These are phyloP conservation scores for Dyspetes luteomarginatus DNA, from an alignment of 2,888 invertebrate species.

Conservation along the genomic window DNA sequence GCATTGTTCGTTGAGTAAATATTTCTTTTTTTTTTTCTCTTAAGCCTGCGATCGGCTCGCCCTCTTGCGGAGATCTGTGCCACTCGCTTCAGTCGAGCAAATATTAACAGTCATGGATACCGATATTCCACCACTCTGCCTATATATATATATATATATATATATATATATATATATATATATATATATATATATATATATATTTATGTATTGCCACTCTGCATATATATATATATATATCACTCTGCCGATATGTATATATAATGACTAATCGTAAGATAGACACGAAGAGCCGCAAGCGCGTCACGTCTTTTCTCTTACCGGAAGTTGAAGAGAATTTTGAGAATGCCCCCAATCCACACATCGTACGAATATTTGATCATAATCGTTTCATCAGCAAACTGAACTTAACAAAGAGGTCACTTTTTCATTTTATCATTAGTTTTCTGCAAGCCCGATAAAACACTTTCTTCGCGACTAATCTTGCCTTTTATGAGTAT, in stretches of 20 bases:
- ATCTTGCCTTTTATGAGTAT: too few relatives aligned
- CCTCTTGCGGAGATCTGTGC: too few relatives aligned
- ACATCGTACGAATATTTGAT: neutral
- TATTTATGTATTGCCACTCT: neutral
- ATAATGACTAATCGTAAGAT: neutral
- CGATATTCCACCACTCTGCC: too few relatives aligned
- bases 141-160: conserved; percentile 73
- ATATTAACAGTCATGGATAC: conserved; percentile 71
- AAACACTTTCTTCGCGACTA: too few relatives aligned
- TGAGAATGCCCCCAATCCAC: neutral
- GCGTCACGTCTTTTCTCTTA: neutral
- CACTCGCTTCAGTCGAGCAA: conserved; percentile 74
- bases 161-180: neutral
- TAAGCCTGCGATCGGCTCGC: too few relatives aligned
- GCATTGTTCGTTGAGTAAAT: too few relatives aligned
- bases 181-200: neutral
- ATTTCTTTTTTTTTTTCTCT: too few relatives aligned
- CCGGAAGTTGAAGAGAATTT: neutral
- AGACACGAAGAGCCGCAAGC: neutral
- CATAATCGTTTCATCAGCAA: too few relatives aligned
- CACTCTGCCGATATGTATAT: neutral
- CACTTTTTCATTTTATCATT: too few relatives aligned
- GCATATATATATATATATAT: neutral
- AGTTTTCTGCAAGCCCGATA: too few relatives aligned
- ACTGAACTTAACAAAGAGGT: too few relatives aligned